Evolutionary conservation across 35 echinoderm and acorn worm genomes (phyloP).

Genomic region (Heliocidaris erythrogramma): DNA sequence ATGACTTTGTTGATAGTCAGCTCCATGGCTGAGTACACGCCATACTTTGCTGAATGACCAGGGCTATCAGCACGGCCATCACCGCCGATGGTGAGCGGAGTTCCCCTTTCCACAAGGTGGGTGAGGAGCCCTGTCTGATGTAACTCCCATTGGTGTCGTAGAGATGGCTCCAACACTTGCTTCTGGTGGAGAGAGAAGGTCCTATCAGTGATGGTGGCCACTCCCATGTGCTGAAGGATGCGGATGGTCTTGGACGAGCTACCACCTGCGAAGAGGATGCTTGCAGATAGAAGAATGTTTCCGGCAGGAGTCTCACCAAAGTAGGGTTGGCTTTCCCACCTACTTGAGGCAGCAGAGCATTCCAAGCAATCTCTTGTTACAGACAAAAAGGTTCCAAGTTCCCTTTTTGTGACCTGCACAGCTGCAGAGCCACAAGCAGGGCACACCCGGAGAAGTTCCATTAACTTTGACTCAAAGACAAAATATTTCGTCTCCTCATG

Average conservation of each 20-base stretch:
- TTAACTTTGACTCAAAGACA: not conserved
- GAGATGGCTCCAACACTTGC: conserved; percentile 10
- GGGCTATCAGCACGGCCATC: too few species aligned
- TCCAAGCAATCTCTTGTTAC: not conserved
- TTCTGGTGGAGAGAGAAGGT: conserved; percentile 55
- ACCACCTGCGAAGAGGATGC: conserved; percentile 61
- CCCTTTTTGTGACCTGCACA: conserved; percentile 1
- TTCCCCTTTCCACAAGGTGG: not conserved
- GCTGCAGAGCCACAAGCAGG: not conserved
- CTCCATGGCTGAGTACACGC: too few species aligned
- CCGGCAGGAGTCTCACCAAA: conserved; percentile 62
- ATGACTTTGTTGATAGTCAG: too few species aligned
- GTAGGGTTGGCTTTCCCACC: conserved; percentile 65
- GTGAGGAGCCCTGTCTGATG: not conserved
- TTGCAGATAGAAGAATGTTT: conserved; percentile 63
- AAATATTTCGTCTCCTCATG: not conserved
- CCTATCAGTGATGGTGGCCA: not conserved
- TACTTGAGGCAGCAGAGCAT: not conserved
- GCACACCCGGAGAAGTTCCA: not conserved
- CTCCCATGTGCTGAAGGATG: conserved; percentile 43
- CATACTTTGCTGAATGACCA: too few species aligned
- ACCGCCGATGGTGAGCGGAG: not conserved
- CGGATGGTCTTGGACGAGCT: conserved; percentile 58
- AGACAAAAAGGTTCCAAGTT: not conserved
- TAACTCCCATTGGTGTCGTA: not conserved